These are phyloP conservation scores for Marisa cornuarietis DNA, from an alignment of 1,140 invertebrate species.

Conservation along the genomic window DNA sequence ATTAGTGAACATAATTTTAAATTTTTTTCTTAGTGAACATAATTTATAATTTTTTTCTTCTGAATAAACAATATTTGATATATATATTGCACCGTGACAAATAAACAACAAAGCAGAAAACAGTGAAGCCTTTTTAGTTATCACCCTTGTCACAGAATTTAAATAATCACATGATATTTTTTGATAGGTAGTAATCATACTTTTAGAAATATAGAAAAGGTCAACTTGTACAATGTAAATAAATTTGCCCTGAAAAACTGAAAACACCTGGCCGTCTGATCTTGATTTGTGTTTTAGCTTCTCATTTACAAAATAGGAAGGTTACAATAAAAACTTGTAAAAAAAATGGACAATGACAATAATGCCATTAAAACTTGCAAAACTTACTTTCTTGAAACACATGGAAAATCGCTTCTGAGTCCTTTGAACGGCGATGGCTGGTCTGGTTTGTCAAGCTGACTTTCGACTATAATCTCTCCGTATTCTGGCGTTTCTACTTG, in stretches of 20 bases:
- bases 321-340: neutral
- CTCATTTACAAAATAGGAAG: constrained; percentile 1
- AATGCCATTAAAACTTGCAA: neutral
- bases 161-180: neutral
- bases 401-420: constrained; percentile 56
- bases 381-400: constrained; percentile 54
- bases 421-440: constrained; percentile 39
- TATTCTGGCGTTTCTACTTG: constrained; percentile 22
- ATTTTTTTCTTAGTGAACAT: too few relatives aligned
- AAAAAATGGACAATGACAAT: neutral
- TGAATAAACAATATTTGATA: too few relatives aligned
- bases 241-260: neutral
- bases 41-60: too few relatives aligned
- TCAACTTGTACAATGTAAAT: neutral
- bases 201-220: neutral
- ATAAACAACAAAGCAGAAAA: too few relatives aligned
- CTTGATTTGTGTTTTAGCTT: neutral
- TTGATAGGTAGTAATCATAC: neutral
- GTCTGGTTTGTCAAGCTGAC: neutral
- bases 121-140: too few relatives aligned
- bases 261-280: neutral
- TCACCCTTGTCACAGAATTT: neutral
- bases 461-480: neutral
- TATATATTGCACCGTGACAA: too few relatives aligned
- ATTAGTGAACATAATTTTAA: too few relatives aligned